Conservation (phyloP, 2,888 invertebrate genomes). For the Polydrusus pterygomalis region DNA sequence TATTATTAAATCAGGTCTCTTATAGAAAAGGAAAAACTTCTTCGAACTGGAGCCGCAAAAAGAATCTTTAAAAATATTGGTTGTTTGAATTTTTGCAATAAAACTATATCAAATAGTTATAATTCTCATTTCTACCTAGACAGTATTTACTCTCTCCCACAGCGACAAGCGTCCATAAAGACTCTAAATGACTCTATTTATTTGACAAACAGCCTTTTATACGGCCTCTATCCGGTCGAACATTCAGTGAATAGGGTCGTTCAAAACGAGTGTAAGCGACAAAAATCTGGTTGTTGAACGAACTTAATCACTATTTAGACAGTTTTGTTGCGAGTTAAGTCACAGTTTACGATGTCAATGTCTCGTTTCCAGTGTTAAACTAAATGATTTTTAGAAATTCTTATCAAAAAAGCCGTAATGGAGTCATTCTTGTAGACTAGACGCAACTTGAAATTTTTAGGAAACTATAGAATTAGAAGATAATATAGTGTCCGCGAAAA, state of each 20-base stretch:
- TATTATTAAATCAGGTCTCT: background rate
- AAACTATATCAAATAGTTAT: background rate
- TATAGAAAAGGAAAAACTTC: too few relatives aligned
- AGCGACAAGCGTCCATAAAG: slow-evolving; percentile 19
- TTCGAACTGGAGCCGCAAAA: too few relatives aligned
- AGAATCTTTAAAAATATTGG: too few relatives aligned
- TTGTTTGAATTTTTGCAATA: too few relatives aligned
- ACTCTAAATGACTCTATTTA: slow-evolving; percentile 28
- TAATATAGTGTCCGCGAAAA: too few relatives aligned
- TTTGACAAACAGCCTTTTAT: slow-evolving; percentile 28
- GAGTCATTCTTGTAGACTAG: too few relatives aligned
- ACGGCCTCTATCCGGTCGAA: slow-evolving; percentile 22
- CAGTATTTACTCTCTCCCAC: slow-evolving; percentile 22
- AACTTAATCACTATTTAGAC: slow-evolving; percentile 11
- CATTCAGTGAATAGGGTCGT: slow-evolving; percentile 23
- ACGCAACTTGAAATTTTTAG: too few relatives aligned
- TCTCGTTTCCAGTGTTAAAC: background rate
- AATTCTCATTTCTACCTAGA: slow-evolving; percentile 16
- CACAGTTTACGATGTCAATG: slow-evolving; percentile 2
- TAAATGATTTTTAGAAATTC: too few relatives aligned
- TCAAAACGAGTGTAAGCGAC: slow-evolving; percentile 22
- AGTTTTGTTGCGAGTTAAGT: slow-evolving; percentile 13
- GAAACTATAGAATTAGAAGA: too few relatives aligned
- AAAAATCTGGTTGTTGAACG: slow-evolving; percentile 25
- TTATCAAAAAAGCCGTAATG: too few relatives aligned